Base-by-base conservation (phyloP, 2,113 vertebrate species). In the Takifugu flavidus region DNA sequence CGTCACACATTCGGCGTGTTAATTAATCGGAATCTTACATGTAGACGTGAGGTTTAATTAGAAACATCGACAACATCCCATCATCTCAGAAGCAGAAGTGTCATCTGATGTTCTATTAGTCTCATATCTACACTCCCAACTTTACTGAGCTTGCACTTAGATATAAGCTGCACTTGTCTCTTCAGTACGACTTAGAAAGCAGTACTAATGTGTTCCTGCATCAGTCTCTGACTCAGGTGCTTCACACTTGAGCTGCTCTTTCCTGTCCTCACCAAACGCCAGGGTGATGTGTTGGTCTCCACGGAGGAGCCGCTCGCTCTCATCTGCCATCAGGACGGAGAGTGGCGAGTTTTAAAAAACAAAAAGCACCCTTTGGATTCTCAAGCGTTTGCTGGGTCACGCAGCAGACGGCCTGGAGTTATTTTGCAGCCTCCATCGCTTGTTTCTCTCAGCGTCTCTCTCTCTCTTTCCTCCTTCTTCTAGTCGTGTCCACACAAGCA, bases 21-120 rank as follows among this genome's bases (percentile, higher is more conserved):
- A 56, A 72, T 72, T 56, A 53, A 65, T 59, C 15, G 53, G 49
- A 65, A 31, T 7, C 49, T 54, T 59, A 67, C 55, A 43, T 54
- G 49, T 13, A 70, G 56, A 53, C 25, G 62, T 62, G 25, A 15
- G 69, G 60, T 79, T 74, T 56, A 67, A 59, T 70, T 65, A 4
- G 45, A 27, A 60, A 72, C 63, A 56, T 6, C 34, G 43, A 54
- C 43, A 43, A 52, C 55, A 53, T 46, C 13, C 15, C 14, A 20
- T 20, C 25, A 49, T 58, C 15, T 5, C 2, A 45, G 8, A 1
- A 25, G 25, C 25, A 56, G 25, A 42, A 53, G 7, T 10, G 8
- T 34, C 5, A 34, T 5, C 31, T 7, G 31, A 34, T 8, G 15
- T 53, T 8, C 0, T 42, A 15, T 29, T 20, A 11, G 12, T 54